Evolutionary conservation across 2,797 vertebrate genomes (phyloP).

Genomic region (Pantherophis alleghaniensis): DNA sequence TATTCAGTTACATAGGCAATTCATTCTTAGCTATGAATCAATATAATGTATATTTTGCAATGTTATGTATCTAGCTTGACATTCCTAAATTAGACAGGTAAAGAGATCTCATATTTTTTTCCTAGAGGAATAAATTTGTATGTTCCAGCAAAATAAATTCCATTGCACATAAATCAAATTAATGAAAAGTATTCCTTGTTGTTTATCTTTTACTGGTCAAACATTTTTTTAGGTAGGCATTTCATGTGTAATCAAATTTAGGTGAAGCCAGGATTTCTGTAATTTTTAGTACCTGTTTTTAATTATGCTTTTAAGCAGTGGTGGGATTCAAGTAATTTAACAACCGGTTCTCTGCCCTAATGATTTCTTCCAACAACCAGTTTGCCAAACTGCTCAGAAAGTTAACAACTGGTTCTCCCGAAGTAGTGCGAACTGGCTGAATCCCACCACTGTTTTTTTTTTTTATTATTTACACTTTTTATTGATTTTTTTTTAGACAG

Average conservation of each 20-base stretch:
- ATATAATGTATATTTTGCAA: neutral
- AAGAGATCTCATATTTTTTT: neutral
- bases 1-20: neutral
- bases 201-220: neutral
- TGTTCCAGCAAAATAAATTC: neutral
- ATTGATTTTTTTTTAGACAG: no score
- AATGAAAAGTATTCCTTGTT: neutral
- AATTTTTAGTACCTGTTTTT: neutral
- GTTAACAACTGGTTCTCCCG: no score
- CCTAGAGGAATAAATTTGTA: neutral
- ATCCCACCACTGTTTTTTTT: neutral
- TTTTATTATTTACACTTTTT: no score
- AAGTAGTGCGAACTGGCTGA: no score
- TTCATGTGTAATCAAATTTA: neutral
- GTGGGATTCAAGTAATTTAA: no score
- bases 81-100: neutral
- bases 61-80: neutral
- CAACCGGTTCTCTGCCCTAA: no score
- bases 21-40: neutral
- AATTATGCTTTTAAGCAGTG: neutral
- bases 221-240: neutral
- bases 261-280: neutral
- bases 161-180: neutral
- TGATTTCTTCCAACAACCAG: no score
- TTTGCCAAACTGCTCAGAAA: no score